Evolutionary conservation across 2,888 invertebrate species (phyloP), one percentile per base, ranked within the genome.

Genomic region (Tiphia femorata): DNA sequence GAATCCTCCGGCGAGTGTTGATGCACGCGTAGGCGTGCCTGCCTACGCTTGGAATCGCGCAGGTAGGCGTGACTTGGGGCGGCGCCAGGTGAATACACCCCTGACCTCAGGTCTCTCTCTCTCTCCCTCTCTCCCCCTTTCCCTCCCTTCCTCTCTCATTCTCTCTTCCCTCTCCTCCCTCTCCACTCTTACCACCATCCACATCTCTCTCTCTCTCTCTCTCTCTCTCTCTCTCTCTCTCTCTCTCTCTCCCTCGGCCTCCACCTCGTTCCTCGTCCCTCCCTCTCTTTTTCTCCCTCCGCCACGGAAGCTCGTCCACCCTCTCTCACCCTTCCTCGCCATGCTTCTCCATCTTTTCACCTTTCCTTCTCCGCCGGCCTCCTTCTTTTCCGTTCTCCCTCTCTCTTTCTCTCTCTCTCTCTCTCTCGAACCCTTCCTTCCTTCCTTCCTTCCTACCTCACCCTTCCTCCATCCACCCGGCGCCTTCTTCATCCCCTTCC

Each of bases 1-100:
- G 53, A 64, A 61, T 41, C 23, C n/a, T n/a, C n/a, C n/a, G n/a
- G n/a, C n/a, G 51, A 41, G 65, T 67, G 57, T 68, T 49, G 57
- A 57, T 70, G 65, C 52, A 72, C 70, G 67, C 76, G 80, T 81
- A 82, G 82, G 82, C 81, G 80, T 78, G 72, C 62, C 81, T 73
- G 64, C 47, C 58, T 63, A 57, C 60, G 64, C 51, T 64, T 44
- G 66, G 72, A 73, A 77, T 77, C 72, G 79, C 78, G 77, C 80
- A 79, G 81, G 80, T 82, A 77, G 83, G 83, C 83, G 83, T 82
- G 80, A 77, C 83, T 75, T 77, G 75, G 82, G 83, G 82, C 81
- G 82, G 81, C 62, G 77, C 81, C 80, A 81, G 80, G 80, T 81
- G 76, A 76, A 70, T 74, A 71, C 67, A 76, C 76, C 76, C 71